phyloP scores from a whole-genome alignment of 2,113 vertebrate genomes.

The Nettapus auritus region DNA sequence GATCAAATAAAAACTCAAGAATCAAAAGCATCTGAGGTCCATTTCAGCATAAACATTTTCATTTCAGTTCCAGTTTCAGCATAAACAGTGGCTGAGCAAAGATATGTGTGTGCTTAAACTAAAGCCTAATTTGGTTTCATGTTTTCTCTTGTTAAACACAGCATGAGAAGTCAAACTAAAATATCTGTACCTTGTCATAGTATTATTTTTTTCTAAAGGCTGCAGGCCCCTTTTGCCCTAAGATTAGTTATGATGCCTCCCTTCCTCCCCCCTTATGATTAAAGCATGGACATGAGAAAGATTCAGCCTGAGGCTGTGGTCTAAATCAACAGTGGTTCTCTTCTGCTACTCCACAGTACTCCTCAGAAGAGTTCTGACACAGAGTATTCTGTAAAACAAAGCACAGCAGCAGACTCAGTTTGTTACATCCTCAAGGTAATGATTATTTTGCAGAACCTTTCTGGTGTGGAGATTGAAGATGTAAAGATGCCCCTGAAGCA shows the following conservation, averaged over 20 bases:
- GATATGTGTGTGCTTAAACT: background rate
- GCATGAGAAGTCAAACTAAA: background rate
- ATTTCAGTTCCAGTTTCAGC: background rate
- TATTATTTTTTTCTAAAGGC: background rate
- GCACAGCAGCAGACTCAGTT: background rate
- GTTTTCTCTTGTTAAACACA: background rate
- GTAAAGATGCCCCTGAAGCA: background rate
- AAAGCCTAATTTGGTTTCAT: background rate
- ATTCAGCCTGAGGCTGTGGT: constrained; percentile 3
- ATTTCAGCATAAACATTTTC: background rate
- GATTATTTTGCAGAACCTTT: background rate
- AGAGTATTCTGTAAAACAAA: constrained; percentile 30
- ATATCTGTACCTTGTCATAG: background rate
- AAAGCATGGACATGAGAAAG: constrained; percentile 2
- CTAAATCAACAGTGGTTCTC: constrained; percentile 31
- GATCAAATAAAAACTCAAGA: background rate
- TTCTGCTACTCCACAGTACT: constrained; percentile 28
- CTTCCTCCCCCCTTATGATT: background rate
- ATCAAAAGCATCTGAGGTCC: background rate
- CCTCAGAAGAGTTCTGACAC: background rate
- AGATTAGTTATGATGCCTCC: background rate
- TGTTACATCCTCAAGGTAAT: background rate
- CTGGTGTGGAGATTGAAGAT: background rate
- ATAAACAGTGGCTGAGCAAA: background rate
- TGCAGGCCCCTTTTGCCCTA: background rate